These are phyloP conservation scores for Cantharis rustica DNA, from an alignment of 2,888 invertebrate genomes.

Conservation along the genomic window DNA sequence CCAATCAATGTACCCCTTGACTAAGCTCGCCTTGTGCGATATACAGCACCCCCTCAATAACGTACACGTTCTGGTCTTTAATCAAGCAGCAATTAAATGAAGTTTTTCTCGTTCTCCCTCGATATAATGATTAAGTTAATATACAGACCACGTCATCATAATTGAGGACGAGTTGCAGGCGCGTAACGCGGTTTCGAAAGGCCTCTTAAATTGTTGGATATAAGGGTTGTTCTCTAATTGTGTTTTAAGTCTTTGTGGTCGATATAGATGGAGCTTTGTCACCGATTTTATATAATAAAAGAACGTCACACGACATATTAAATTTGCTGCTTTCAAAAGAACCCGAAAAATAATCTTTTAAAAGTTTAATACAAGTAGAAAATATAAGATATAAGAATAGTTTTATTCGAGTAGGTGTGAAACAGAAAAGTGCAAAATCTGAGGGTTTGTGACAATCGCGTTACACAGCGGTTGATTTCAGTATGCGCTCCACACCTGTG, in stretches of 20 bases:
- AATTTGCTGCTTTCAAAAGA: neutral
- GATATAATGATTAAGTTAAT: conserved; percentile 51
- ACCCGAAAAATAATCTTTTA: conserved; percentile 23
- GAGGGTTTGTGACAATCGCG: conserved; percentile 44
- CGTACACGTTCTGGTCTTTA: conserved; percentile 52
- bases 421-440: conserved; percentile 45
- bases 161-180: conserved; percentile 40
- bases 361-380: conserved; percentile 31
- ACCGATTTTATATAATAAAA: conserved; percentile 9
- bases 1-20: conserved; percentile 21
- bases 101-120: conserved; percentile 45
- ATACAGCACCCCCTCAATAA: conserved; percentile 40
- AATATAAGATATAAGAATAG: conserved; percentile 36
- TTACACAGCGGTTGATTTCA: conserved; percentile 43
- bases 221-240: conserved; percentile 26
- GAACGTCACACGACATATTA: conserved; percentile 1
- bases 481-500: conserved; percentile 40
- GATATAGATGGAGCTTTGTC: neutral
- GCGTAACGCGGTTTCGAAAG: conserved; percentile 36
- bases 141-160: conserved; percentile 46
- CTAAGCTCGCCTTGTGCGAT: conserved; percentile 40
- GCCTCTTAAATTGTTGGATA: conserved; percentile 22
- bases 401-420: conserved; percentile 40
- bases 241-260: conserved; percentile 6
- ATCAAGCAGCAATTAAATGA: conserved; percentile 56